These are phyloP conservation scores for Apamea monoglypha DNA, from an alignment of 2,888 invertebrate genomes.

Conservation along the genomic window DNA sequence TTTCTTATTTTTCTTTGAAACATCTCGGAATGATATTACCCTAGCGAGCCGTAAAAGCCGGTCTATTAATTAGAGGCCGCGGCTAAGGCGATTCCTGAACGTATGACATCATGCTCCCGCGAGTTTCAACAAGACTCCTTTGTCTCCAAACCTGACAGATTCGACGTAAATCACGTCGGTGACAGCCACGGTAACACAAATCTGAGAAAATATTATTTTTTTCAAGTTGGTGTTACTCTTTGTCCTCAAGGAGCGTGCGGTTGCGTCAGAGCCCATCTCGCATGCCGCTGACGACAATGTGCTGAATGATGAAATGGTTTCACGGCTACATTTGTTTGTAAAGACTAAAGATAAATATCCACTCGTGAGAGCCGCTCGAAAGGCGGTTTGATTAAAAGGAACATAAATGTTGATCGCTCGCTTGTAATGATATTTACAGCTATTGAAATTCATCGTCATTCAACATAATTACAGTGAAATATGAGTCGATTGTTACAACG, in stretches of 20 bases:
- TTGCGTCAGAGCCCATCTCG: slow-evolving; percentile 76
- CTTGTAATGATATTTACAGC: slow-evolving; percentile 72
- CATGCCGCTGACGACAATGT: slow-evolving; percentile 75
- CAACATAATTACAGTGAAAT: slow-evolving; percentile 68
- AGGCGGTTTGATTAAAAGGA: slow-evolving; percentile 75
- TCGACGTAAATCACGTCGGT: slow-evolving; percentile 85
- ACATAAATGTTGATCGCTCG: slow-evolving; percentile 72
- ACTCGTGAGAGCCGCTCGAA: slow-evolving; percentile 74
- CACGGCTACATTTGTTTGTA: slow-evolving; percentile 85
- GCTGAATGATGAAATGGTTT: slow-evolving; percentile 86
- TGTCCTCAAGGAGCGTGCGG: slow-evolving; percentile 68
- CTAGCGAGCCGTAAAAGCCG: slow-evolving; percentile 81
- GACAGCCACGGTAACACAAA: slow-evolving; percentile 84
- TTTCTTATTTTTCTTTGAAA: slow-evolving; percentile 86
- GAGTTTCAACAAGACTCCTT: slow-evolving; percentile 84
- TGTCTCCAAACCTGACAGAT: slow-evolving; percentile 84
- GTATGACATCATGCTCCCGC: slow-evolving; percentile 86
- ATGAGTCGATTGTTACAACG: slow-evolving; percentile 63
- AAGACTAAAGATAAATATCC: slow-evolving; percentile 82
- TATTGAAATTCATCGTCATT: slow-evolving; percentile 72
- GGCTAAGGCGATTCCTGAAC: slow-evolving; percentile 65
- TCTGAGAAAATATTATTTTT: slow-evolving; percentile 84
- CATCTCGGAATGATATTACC: slow-evolving; percentile 70
- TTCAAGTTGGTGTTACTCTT: slow-evolving; percentile 74
- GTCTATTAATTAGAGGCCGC: slow-evolving; percentile 83